Base-by-base conservation (phyloP, 2,113 vertebrate species). In the Natator depressus region DNA sequence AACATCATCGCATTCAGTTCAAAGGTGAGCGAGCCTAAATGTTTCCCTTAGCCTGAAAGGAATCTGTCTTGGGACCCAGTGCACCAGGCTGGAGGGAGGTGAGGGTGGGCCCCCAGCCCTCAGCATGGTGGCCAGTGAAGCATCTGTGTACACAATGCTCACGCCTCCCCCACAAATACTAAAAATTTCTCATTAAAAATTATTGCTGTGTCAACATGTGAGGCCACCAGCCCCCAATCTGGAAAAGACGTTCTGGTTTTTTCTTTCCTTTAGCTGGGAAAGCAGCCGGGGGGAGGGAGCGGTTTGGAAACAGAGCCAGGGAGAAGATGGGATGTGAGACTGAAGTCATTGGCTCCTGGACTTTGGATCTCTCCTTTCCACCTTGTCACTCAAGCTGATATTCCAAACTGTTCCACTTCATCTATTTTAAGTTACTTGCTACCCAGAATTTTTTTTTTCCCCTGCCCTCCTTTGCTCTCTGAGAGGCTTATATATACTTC, bases 1-100 rank as follows among this genome's bases (percentile, higher is more conserved):
- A 99, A 99, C 99, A 99, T 98, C 98, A 98, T 98, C 98, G 99
- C 98, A 96, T 98, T 98, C 98, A 99, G 99, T 99, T 99, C 99
- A 99, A 99, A 99, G 99, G 99, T 99, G 99, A 99, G 98, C 97
- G 98, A 99, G 99, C 99, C 97, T 98, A 98, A 99, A 99, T 99
- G 99, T 99, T 99, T 99, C 99, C 99, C 98, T 99, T 98, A 57
- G 97, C 98, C 98, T 97, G 98, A 97, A 98, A 98, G 99, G 99
- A 99, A 99, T 99, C 99, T 98, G 97, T 97, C 98, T 98, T 97
- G 98, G 99, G 99, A 98, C 95, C 96, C 96, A 1, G 27, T 24
- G 20, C 95, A 95, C 97, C 7, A 1, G 98, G 98, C 98, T 96
- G 93, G 97, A 98, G 98, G 98, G 98, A 98, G 98, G 98, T 98